Evolutionary conservation across 2,797 vertebrate genomes (phyloP), one percentile per base, ranked within the genome.

Genomic region (Spheniscus humboldti): DNA sequence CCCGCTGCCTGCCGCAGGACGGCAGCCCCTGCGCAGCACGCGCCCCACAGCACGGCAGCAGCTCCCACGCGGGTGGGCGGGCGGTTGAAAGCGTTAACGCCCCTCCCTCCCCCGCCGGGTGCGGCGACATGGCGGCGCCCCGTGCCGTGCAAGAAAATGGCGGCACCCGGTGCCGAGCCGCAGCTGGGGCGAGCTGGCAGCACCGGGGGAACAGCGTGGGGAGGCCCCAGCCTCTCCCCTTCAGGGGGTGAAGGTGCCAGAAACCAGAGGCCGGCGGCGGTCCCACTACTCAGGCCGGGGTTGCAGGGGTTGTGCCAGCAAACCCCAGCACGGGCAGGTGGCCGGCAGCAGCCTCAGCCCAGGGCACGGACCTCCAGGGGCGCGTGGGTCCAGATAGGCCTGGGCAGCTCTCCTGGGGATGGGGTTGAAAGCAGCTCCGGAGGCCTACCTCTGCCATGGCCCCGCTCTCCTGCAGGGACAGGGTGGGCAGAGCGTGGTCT

Each of bases 401-500:
- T 4, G 22, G 72, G 45, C 13, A 0, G 30, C 25, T 13, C 39
- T 16, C 27, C 28, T 7, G 1, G 39, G 33, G 13, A 11, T 2
- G 11, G 50, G 14, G 9, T 9, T n/a, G 30, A 57, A 66, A 63
- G 35, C 43, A 57, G 52, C n/a, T 30, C 41, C 30, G 0, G 7
- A 18, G 12, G 9, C n/a, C 43, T 5, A 8, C 30, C 35, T 13
- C 43, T 67, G 52, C 50, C 50, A 14, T 5, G 2, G 39, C 41
- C 28, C n/a, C 1, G 4, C 30, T n/a, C 13, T 47, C 35, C 30
- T 7, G 1, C 12, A 0, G 3, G 57, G 35, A 31, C 41, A 35
- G 17, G 67, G 57, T 2, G 0, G 55, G 27, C 63, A 63, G 55
- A 14, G 20, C 0, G 4, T 13, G 5, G 31, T 37, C 18, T 33